phyloP scores from a whole-genome alignment of 2,888 invertebrate species.

The Spilarctia lutea region DNA sequence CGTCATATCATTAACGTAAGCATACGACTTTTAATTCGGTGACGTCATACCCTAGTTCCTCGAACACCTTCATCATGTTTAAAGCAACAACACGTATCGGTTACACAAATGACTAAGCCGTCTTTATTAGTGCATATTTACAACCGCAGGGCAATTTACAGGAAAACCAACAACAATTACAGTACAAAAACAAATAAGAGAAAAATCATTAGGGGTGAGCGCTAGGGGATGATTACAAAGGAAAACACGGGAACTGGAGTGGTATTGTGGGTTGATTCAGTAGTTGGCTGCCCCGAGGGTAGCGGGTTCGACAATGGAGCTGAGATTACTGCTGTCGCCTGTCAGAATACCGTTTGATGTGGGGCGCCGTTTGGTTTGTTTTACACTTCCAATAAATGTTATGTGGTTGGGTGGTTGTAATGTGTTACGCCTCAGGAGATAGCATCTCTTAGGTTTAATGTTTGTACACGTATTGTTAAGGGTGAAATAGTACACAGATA shows the following conservation, averaged over 20 bases:
- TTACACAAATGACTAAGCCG: slow-evolving; percentile 42
- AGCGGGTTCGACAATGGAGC: slow-evolving; percentile 74
- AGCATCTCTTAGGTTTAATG: slow-evolving; percentile 15
- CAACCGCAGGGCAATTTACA: slow-evolving; percentile 78
- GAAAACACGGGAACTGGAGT: slow-evolving; percentile 70
- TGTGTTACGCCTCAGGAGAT: slow-evolving; percentile 31
- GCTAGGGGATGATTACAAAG: slow-evolving; percentile 77
- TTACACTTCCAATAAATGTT: slow-evolving; percentile 54
- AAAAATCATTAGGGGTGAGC: slow-evolving; percentile 80
- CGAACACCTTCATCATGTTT: slow-evolving; percentile 12
- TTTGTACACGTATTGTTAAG: slow-evolving; percentile 14
- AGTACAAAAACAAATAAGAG: slow-evolving; percentile 84
- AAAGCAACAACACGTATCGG: slow-evolving; percentile 29
- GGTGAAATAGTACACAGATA: background rate
- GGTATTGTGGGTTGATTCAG: slow-evolving; percentile 66
- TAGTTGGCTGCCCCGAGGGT: slow-evolving; percentile 64
- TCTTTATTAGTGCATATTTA: slow-evolving; percentile 63
- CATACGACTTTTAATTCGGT: slow-evolving; percentile 1
- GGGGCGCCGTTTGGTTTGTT: slow-evolving; percentile 52
- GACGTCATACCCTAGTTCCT: slow-evolving; percentile 14
- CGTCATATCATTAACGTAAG: slow-evolving; percentile 12
- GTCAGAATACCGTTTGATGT: slow-evolving; percentile 60
- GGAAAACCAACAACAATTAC: slow-evolving; percentile 85
- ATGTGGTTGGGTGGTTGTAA: slow-evolving; percentile 20
- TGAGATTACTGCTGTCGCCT: slow-evolving; percentile 79